These are phyloP conservation scores for Coenonympha glycerion DNA, from an alignment of 2,888 invertebrate genomes.

Conservation along the genomic window DNA sequence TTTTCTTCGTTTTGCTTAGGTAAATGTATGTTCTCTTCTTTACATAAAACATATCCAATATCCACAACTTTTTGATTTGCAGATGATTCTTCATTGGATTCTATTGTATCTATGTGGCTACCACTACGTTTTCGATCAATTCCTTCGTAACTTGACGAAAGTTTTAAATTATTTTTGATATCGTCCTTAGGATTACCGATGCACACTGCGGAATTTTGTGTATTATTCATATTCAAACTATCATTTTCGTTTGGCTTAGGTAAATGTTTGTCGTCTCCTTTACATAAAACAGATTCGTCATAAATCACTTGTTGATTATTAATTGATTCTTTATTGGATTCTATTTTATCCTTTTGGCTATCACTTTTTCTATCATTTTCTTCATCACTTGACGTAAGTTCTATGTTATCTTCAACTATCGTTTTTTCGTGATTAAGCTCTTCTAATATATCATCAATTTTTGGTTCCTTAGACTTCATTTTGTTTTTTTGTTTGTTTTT, in stretches of 20 bases:
- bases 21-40: background rate
- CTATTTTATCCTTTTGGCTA: conserved; percentile 15
- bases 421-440: conserved; percentile 57
- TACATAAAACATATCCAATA: conserved; percentile 25
- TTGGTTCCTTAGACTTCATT: conserved; percentile 39
- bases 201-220: too few relatives aligned
- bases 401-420: conserved; percentile 50
- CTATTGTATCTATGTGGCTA: conserved; percentile 15
- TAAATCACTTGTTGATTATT: too few relatives aligned
- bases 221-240: conserved; percentile 31
- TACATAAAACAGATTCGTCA: conserved; percentile 24
- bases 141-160: conserved; percentile 43
- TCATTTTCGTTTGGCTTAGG: too few relatives aligned
- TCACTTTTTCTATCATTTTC: conserved; percentile 42
- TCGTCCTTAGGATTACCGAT: too few relatives aligned
- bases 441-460: conserved; percentile 52
- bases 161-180: conserved; percentile 52
- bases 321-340: background rate
- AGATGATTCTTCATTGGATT: background rate
- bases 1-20: background rate
- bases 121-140: conserved; percentile 39
- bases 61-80: too few relatives aligned
- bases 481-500: conserved; percentile 38
- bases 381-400: conserved; percentile 41
- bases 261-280: too few relatives aligned